Conservation (phyloP, 2,888 invertebrate species). For the Eupithecia subumbrata region DNA sequence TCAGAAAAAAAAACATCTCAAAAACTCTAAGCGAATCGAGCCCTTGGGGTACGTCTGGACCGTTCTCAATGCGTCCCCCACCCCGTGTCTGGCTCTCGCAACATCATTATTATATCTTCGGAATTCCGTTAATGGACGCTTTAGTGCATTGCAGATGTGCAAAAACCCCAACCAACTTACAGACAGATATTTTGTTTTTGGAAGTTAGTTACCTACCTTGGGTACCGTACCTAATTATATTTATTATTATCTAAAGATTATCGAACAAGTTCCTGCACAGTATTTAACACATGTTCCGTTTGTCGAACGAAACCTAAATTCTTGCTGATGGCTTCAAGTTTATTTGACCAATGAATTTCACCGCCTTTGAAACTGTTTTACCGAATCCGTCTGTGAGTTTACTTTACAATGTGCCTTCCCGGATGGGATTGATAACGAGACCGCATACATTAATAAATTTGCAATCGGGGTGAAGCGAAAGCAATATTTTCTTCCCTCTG, state of each 20-base stretch:
- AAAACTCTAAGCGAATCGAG: constrained; percentile 25
- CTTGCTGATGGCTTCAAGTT: not conserved
- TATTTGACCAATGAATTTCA: constrained; percentile 5
- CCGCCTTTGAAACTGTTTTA: not conserved
- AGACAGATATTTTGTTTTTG: not conserved
- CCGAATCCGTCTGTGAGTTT: constrained; percentile 2
- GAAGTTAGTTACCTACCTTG: not conserved
- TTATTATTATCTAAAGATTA: not conserved
- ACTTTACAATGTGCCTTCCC: constrained; percentile 5
- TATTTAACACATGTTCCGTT: not conserved
- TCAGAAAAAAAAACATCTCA: constrained; percentile 7
- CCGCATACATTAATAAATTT: constrained; percentile 47
- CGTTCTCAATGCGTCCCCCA: constrained; percentile 23
- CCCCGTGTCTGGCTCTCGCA: constrained; percentile 30
- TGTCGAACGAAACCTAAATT: not conserved
- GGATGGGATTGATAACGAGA: constrained; percentile 42
- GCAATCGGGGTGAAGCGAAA: constrained; percentile 33
- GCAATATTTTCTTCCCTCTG: constrained; percentile 41
- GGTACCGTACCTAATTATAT: not conserved
- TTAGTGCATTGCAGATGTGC: constrained; percentile 43
- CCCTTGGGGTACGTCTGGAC: constrained; percentile 27
- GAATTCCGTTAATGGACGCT: constrained; percentile 42
- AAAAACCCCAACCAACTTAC: constrained; percentile 11
- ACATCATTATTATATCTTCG: constrained; percentile 46
- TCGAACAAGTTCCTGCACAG: not conserved